Conservation (phyloP, 2,113 vertebrate genomes). For the Telmatochromis sp. region DNA sequence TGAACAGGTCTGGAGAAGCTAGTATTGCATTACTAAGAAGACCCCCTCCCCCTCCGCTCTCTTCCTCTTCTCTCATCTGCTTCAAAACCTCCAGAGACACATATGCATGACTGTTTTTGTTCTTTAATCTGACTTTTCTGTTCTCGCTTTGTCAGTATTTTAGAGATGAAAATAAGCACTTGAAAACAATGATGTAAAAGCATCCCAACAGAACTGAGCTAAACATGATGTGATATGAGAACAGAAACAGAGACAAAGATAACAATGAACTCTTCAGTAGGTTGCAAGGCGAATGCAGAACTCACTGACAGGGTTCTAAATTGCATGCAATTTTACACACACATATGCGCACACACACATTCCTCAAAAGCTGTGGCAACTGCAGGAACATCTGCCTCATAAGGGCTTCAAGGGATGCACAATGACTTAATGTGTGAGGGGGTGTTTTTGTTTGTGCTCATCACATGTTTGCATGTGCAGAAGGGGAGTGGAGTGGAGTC, state of each 20-base stretch:
- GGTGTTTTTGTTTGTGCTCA: slow-evolving; percentile 8
- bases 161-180: slow-evolving; percentile 33
- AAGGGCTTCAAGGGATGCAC: not conserved
- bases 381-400: slow-evolving; percentile 28
- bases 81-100: slow-evolving; percentile 12
- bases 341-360: not conserved
- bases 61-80: not conserved
- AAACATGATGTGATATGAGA: not conserved
- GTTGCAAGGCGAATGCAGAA: not conserved
- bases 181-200: slow-evolving; percentile 2
- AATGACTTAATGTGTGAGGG: not conserved
- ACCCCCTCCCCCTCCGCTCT: not conserved
- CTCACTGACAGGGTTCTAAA: not conserved
- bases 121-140: slow-evolving; percentile 17
- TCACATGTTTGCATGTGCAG: slow-evolving; percentile 7
- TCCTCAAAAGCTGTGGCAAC: slow-evolving; percentile 4
- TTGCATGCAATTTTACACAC: not conserved
- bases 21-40: slow-evolving; percentile 35
- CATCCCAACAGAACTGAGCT: slow-evolving; percentile 5
- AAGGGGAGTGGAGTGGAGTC: not conserved
- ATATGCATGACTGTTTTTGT: not conserved
- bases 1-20: slow-evolving; percentile 52
- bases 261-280: slow-evolving; percentile 2
- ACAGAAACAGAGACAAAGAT: slow-evolving; percentile 13
- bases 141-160: slow-evolving; percentile 39